Evolutionary conservation across 2,888 invertebrate species (phyloP), one percentile per base, ranked within the genome.

Genomic region (Coelinius sp.): DNA sequence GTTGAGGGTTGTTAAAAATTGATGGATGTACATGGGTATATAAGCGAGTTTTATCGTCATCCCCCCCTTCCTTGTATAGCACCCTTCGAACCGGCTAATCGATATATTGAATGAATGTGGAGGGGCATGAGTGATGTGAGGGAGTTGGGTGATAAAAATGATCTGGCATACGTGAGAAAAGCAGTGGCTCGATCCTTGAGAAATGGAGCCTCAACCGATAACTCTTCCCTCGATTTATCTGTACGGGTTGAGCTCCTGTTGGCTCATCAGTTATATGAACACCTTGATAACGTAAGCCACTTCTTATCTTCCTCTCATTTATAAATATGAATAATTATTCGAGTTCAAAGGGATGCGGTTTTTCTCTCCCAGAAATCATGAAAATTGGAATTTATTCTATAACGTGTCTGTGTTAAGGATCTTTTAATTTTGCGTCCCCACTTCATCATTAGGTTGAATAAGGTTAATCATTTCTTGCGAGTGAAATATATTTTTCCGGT

Each of bases 121-220:
- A 62, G 20, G n/a, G 25, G 49, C 53, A 38, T 20, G 27, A 41
- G 31, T 53, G 52, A 53, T 25, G 49, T 41, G 63, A 52, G 41
- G 31, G 27, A 24, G 53, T 56, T 25, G 75, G 69, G 62, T 70
- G 73, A 77, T 74, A 78, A 78, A 78, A 78, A 78, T 78, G 75
- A 78, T 77, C 73, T 71, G 63, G 71, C 70, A 76, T 56, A 69
- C 70, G 67, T 38, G 62, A 62, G 69, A 71, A 70, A 70, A 73
- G 72, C 53, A 59, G 38, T 62, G 25, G 52, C 66, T 67, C 71
- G 73, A 53, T 73, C 73, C 71, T 75, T 76, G 75, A 78, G 73
- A 77, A 78, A 78, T 77, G 74, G 74, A 73, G 69, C 59, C 31
- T 17, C 22, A 14, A 35, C 38, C 53, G 68, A 72, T 72, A 63